A percentile compares a stretch with the other conserved stretches of the same genome.
Evolutionary conservation across 92 coral and sea anemone genomes (phyloP).

Genomic region (Porites evermanni): DNA sequence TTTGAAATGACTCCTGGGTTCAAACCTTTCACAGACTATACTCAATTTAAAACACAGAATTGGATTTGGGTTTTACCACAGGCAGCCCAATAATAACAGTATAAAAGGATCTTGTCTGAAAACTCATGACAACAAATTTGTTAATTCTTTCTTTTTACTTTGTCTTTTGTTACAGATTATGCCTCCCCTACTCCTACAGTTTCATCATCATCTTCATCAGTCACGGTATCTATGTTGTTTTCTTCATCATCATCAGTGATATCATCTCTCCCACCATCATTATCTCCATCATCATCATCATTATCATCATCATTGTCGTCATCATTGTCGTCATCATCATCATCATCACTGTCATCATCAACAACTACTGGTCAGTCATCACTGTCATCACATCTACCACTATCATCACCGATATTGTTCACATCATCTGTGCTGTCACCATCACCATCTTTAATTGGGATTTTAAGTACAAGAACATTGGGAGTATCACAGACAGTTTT

Average conservation of each 20-base stretch:
- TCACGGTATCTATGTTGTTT: no score
- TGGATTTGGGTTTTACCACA: no score
- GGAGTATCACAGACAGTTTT: neutral
- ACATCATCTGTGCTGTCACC: neutral
- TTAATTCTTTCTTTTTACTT: no score
- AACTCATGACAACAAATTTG: no score
- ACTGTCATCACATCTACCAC: neutral
- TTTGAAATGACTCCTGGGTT: no score
- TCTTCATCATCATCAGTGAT: neutral
- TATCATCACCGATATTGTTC: neutral
- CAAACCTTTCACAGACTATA: no score
- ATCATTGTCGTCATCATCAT: neutral
- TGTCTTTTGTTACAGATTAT: neutral
- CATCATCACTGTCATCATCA: neutral
- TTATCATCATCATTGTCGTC: no score
- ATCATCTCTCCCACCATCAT: neutral
- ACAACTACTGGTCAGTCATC: neutral
- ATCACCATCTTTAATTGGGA: neutral
- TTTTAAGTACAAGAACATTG: neutral
- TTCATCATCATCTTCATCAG: no score
- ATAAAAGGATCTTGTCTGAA: no score
- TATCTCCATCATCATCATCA: neutral
- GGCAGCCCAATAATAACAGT: no score
- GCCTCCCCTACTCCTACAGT: neutral
- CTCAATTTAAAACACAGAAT: no score